Percentiles rank a stretch among this genome's conserved stretches.
These are phyloP conservation scores for Noctilio leporinus DNA, from an alignment of 2,113 vertebrate species.

Conservation along the genomic window DNA sequence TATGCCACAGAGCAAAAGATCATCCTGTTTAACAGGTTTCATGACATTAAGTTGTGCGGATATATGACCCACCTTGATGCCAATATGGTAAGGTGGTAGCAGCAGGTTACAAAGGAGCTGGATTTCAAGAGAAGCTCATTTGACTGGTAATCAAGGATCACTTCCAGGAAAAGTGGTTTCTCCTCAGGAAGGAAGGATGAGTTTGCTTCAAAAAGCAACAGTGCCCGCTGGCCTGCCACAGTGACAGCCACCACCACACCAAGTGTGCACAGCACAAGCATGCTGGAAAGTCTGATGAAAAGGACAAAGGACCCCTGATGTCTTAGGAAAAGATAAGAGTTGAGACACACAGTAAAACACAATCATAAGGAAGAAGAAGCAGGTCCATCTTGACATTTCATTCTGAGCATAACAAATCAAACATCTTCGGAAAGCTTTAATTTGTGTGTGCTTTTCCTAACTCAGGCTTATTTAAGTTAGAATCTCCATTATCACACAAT, in stretches of 20 bases:
- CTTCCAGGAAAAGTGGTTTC: conserved; percentile 39
- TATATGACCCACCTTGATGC: neutral
- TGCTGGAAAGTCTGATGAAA: fast-evolving
- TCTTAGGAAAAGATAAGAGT: neutral
- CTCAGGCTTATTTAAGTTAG: conserved; percentile 39
- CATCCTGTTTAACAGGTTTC: conserved; percentile 69
- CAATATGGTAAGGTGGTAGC: neutral
- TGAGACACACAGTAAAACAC: neutral
- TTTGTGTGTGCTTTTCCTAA: conserved; percentile 21
- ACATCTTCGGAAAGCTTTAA: conserved; percentile 34
- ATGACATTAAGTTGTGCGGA: conserved; percentile 48
- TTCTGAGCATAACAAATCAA: conserved; percentile 4
- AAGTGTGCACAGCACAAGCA: fast-evolving
- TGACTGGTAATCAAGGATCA: conserved; percentile 48
- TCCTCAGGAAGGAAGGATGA: neutral
- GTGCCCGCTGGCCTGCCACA: neutral
- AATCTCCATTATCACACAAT: conserved; percentile 27
- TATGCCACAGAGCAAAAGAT: conserved; percentile 71
- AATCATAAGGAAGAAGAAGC: neutral
- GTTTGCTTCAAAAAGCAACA: conserved; percentile 2
- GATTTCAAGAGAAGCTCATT: conserved; percentile 60
- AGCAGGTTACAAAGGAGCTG: conserved; percentile 47
- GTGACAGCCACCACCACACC: neutral
- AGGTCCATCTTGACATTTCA: neutral
- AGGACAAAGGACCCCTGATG: neutral